phyloP scores from a whole-genome alignment of 2,113 vertebrate genomes.

The Corvus moneduloides region DNA sequence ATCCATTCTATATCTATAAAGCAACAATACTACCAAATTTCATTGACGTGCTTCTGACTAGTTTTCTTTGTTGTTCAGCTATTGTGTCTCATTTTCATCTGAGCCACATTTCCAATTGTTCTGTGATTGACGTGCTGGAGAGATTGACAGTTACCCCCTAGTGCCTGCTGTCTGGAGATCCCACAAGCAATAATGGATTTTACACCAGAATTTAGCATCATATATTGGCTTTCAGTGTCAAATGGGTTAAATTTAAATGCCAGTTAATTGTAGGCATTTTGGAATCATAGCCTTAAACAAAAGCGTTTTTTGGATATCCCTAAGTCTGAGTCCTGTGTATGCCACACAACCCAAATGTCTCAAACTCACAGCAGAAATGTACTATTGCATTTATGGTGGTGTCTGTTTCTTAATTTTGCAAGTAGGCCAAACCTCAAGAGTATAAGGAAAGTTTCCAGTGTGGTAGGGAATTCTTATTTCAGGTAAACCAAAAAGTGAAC shows the following conservation, averaged over 20 bases:
- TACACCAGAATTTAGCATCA: constrained; percentile 69
- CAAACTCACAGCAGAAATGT: background rate
- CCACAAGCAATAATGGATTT: constrained; percentile 71
- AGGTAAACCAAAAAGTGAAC: background rate
- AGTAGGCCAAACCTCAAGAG: background rate
- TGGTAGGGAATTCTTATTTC: background rate
- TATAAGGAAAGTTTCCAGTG: background rate
- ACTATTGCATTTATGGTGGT: background rate
- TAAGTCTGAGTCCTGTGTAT: background rate
- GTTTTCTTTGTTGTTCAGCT: constrained; percentile 68
- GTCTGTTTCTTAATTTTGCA: background rate
- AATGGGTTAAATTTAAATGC: constrained; percentile 69
- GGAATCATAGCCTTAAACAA: constrained; percentile 54
- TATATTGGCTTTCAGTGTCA: constrained; percentile 71
- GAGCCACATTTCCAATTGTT: constrained; percentile 67
- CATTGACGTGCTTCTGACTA: constrained; percentile 22
- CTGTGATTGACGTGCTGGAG: constrained; percentile 46
- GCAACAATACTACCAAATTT: constrained; percentile 24
- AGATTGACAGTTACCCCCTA: constrained; percentile 73
- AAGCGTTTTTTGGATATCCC: background rate
- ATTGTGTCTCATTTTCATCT: constrained; percentile 65
- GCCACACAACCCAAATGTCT: background rate
- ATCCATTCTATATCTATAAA: constrained; percentile 5
- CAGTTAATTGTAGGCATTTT: constrained; percentile 57
- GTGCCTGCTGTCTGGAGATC: constrained; percentile 68